A percentile compares a stretch with the other conserved stretches of the same genome.
Conservation (phyloP, 2,113 vertebrate species). For the Phyllostomus discolor region DNA sequence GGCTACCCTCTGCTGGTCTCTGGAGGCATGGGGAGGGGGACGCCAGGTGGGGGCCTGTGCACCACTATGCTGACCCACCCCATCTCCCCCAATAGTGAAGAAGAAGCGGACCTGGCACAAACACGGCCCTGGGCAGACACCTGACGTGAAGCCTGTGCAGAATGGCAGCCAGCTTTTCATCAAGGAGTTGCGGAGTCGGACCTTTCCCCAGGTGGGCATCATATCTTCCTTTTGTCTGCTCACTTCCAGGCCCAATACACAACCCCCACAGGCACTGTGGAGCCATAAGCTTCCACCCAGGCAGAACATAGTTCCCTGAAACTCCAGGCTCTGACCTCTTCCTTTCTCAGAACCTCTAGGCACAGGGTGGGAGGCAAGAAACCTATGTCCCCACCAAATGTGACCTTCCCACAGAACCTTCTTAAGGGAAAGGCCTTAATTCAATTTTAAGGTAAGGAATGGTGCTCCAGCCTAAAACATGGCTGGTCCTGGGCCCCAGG, state of each 20-base stretch:
- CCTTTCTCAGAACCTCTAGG: neutral
- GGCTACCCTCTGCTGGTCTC: neutral
- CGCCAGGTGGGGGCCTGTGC: neutral
- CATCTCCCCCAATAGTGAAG: slow-evolving; percentile 86
- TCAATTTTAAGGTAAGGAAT: neutral
- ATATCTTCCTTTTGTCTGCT: too few relatives aligned
- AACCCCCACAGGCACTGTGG: neutral
- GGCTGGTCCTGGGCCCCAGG: neutral
- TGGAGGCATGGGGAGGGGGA: neutral
- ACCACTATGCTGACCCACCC: neutral
- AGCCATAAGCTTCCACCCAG: neutral
- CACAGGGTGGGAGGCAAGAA: neutral
- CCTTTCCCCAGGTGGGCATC: slow-evolving; percentile 93
- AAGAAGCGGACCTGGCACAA: slow-evolving; percentile 98
- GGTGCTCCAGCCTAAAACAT: neutral
- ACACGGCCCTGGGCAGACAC: slow-evolving; percentile 90
- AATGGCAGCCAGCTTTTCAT: slow-evolving; percentile 98
- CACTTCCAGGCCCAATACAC: fast-evolving
- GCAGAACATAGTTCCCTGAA: too few relatives aligned
- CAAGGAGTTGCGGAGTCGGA: slow-evolving; percentile 95
- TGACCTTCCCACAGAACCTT: neutral
- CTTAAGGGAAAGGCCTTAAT: neutral
- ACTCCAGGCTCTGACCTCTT: neutral
- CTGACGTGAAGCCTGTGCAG: slow-evolving; percentile 94
- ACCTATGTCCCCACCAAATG: neutral